Conservation (phyloP, 2,888 invertebrate genomes). For the Euplexia lucipara region DNA sequence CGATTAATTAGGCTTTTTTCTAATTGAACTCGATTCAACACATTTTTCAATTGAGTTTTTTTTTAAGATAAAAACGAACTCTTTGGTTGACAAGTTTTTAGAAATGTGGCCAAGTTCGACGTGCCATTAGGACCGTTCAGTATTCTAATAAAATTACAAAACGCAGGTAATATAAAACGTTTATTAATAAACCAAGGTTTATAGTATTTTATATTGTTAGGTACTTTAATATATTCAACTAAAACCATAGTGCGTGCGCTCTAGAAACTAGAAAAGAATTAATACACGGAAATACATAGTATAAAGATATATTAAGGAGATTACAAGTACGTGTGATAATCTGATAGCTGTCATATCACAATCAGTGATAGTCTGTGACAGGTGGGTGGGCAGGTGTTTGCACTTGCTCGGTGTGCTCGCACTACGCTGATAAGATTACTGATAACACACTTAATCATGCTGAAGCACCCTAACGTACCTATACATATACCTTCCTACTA, state of each 20-base stretch:
- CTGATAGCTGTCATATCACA: constrained; percentile 51
- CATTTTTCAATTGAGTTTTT: too few relatives aligned
- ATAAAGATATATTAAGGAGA: constrained; percentile 19
- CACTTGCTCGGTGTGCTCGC: constrained; percentile 83
- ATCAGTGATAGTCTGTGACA: constrained; percentile 76
- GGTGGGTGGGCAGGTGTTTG: constrained; percentile 88
- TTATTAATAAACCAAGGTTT: constrained; percentile 6
- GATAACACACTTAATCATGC: constrained; percentile 77
- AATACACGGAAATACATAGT: constrained; percentile 50
- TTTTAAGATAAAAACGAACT: too few relatives aligned
- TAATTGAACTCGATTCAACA: too few relatives aligned
- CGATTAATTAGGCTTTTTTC: too few relatives aligned
- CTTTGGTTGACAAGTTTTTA: too few relatives aligned
- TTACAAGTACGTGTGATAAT: constrained; percentile 40
- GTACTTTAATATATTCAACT: constrained; percentile 23
- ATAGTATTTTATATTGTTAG: neutral
- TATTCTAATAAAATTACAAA: constrained; percentile 15
- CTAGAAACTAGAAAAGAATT: constrained; percentile 10
- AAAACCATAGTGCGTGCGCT: constrained; percentile 4
- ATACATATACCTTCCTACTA: constrained; percentile 41
- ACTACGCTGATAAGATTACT: constrained; percentile 78
- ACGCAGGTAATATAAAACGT: constrained; percentile 4
- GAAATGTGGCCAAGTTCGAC: too few relatives aligned
- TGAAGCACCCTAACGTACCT: constrained; percentile 63
- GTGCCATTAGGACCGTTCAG: constrained; percentile 11